These are phyloP conservation scores for Cynopterus sphinx DNA, from an alignment of 2,797 vertebrate genomes.

Conservation along the genomic window DNA sequence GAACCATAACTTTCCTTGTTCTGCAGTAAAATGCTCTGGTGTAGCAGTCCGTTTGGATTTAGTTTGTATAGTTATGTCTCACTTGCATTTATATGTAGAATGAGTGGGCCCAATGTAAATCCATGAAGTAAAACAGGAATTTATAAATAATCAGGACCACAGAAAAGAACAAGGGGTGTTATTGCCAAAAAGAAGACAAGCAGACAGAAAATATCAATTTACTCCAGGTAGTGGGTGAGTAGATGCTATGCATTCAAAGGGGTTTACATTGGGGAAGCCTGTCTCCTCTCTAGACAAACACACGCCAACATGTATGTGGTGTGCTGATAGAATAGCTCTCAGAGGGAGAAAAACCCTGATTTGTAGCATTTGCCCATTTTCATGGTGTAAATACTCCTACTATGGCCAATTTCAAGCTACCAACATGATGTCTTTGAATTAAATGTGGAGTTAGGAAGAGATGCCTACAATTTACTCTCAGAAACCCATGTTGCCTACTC, in stretches of 20 bases:
- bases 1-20: conserved; percentile 13
- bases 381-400: neutral
- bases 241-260: neutral
- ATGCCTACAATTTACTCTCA: neutral
- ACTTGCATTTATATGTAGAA: conserved; percentile 34
- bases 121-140: conserved; percentile 28
- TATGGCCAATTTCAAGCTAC: conserved; percentile 9
- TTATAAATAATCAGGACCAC: conserved; percentile 36
- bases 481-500: neutral
- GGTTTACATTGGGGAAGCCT: neutral
- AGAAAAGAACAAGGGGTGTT: neutral
- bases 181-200: neutral
- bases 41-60: conserved; percentile 27
- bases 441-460: conserved; percentile 31
- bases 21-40: conserved; percentile 33
- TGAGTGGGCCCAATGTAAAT: conserved; percentile 20
- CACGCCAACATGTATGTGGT: neutral
- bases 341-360: neutral
- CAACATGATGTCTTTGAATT: neutral
- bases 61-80: conserved; percentile 13
- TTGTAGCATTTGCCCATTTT: conserved; percentile 23
- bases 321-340: neutral
- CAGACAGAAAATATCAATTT: neutral
- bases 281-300: neutral
- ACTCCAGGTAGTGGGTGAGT: neutral